phyloP scores from a whole-genome alignment of 1,140 invertebrate species.

The Ylistrum balloti region DNA sequence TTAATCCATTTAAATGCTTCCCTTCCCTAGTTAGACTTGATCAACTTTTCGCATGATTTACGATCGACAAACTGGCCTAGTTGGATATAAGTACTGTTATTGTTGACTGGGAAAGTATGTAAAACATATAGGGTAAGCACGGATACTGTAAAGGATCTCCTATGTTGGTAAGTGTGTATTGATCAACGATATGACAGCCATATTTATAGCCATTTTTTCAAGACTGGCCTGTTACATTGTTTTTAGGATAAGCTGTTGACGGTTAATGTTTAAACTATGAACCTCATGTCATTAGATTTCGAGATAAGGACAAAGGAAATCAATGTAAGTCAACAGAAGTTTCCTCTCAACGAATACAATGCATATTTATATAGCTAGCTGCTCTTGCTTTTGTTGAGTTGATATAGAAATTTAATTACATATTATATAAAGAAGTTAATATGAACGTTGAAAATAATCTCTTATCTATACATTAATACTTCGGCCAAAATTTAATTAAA shows the following conservation, averaged over 20 bases:
- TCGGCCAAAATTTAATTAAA: not conserved
- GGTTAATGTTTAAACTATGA: not conserved
- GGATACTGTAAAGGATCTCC: not conserved
- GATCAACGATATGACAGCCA: not conserved
- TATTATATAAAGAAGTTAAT: not conserved
- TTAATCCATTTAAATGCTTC: slow-evolving; percentile 25
- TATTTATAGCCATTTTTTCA: not conserved
- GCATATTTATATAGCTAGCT: not conserved
- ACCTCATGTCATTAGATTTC: not conserved
- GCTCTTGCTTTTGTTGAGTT: not conserved
- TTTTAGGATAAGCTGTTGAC: not conserved
- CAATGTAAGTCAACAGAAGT: not conserved
- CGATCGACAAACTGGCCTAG: slow-evolving; percentile 9
- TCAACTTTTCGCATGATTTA: not conserved
- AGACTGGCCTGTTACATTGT: not conserved
- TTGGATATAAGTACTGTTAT: not conserved
- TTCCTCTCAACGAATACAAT: not conserved
- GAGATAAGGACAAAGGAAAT: not conserved
- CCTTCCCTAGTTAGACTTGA: slow-evolving; percentile 16
- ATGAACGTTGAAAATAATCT: not conserved
- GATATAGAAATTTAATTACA: not conserved
- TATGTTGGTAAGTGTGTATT: not conserved
- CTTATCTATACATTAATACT: not conserved
- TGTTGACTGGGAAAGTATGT: not conserved
- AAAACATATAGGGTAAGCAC: not conserved